Conservation (phyloP, 1,140 invertebrate genomes). For the Sipha flava region DNA sequence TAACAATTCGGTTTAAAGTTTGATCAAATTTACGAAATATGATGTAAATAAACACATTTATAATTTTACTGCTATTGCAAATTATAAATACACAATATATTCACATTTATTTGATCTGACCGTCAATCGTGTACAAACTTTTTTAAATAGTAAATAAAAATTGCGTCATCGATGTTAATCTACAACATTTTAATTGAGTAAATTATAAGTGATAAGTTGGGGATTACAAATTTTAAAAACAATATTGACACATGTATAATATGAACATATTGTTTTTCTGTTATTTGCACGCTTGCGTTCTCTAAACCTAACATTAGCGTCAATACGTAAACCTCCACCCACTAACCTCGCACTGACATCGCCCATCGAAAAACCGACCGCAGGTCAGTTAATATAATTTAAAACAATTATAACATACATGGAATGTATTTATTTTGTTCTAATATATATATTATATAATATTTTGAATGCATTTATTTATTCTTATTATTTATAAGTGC, state of each 20-base stretch:
- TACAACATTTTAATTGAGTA: too few relatives aligned
- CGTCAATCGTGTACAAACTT: not conserved
- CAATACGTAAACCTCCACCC: conserved; percentile 41
- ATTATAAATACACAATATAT: not conserved
- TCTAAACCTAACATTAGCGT: conserved; percentile 37
- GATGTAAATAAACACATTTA: conserved; percentile 7
- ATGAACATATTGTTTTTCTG: conserved; percentile 24
- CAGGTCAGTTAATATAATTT: conserved; percentile 28
- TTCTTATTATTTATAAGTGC: too few relatives aligned
- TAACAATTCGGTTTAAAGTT: not conserved
- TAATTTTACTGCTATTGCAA: not conserved
- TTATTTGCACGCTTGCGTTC: conserved; percentile 30
- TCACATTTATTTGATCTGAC: not conserved
- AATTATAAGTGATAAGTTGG: too few relatives aligned
- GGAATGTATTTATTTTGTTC: not conserved
- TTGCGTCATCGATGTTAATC: too few relatives aligned
- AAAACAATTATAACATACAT: not conserved
- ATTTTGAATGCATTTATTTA: too few relatives aligned
- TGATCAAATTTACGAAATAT: not conserved
- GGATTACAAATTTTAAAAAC: not conserved
- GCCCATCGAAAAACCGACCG: conserved; percentile 32
- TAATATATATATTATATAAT: not conserved
- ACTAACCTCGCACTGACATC: conserved; percentile 40
- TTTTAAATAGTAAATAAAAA: too few relatives aligned
- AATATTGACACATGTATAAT: conserved; percentile 13